These are phyloP conservation scores for Catharus ustulatus DNA, from an alignment of 2,797 vertebrate genomes.

Conservation along the genomic window DNA sequence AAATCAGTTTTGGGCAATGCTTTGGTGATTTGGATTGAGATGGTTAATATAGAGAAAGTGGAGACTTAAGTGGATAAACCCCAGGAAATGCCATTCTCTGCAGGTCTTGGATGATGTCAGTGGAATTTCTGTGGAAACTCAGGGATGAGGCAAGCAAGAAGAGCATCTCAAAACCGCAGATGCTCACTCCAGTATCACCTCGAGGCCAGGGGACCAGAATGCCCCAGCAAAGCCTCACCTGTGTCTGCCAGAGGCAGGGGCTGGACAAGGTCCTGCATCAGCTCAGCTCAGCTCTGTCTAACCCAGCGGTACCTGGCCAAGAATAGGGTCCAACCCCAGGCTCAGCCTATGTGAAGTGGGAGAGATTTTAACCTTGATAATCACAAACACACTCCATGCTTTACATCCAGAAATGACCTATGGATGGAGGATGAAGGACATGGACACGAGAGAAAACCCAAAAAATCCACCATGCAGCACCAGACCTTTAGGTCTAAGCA, in stretches of 20 bases:
- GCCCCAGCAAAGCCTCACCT: not conserved
- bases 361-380: not conserved
- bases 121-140: not conserved
- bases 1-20: not conserved
- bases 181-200: not conserved
- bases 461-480: not conserved
- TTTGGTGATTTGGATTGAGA: not conserved
- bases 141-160: not conserved
- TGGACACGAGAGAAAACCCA: rapidly evolving
- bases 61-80: not conserved
- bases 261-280: not conserved
- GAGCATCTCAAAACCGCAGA: not conserved
- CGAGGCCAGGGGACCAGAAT: not conserved
- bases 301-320: not conserved
- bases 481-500: not conserved
- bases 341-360: rapidly evolving
- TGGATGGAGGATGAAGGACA: not conserved
- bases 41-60: not conserved
- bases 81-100: not conserved
- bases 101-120: not conserved
- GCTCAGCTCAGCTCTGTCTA: not conserved
- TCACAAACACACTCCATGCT: not conserved
- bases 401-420: not conserved
- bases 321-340: rapidly evolving
- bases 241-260: not conserved